These are phyloP conservation scores for Dendrocopos noguchii DNA, from an alignment of 2,113 vertebrate genomes.

Conservation along the genomic window DNA sequence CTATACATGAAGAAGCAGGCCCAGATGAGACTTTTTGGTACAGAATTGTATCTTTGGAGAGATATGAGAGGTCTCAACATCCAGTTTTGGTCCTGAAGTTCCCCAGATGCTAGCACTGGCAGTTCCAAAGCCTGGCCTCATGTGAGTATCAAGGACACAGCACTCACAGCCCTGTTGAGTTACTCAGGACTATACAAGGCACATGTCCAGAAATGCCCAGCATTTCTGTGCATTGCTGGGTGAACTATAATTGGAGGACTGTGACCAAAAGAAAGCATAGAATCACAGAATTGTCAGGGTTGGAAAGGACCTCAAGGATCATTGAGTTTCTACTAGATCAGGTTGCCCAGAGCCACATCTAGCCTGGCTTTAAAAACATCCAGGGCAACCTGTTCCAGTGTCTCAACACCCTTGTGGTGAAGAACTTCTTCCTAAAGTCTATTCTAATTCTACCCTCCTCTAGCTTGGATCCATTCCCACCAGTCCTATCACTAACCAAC, in stretches of 20 bases:
- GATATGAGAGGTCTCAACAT: background rate
- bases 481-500: too few species aligned
- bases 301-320: too few species aligned
- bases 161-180: background rate
- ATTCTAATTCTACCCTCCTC: too few species aligned
- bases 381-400: too few species aligned
- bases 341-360: too few species aligned
- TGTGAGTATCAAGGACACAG: background rate
- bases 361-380: too few species aligned
- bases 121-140: background rate
- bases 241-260: background rate
- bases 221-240: background rate
- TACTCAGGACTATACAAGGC: background rate
- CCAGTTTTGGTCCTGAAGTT: background rate
- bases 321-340: too few species aligned
- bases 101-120: background rate
- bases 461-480: too few species aligned
- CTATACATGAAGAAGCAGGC: background rate
- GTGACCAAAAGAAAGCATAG: background rate
- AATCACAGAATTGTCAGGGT: too few species aligned
- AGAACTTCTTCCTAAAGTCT: too few species aligned
- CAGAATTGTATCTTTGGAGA: background rate
- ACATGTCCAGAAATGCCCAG: accelerated
- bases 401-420: too few species aligned
- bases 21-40: background rate